These are phyloP conservation scores for Diaphora mendica DNA, from an alignment of 2,888 invertebrate genomes.

Conservation along the genomic window DNA sequence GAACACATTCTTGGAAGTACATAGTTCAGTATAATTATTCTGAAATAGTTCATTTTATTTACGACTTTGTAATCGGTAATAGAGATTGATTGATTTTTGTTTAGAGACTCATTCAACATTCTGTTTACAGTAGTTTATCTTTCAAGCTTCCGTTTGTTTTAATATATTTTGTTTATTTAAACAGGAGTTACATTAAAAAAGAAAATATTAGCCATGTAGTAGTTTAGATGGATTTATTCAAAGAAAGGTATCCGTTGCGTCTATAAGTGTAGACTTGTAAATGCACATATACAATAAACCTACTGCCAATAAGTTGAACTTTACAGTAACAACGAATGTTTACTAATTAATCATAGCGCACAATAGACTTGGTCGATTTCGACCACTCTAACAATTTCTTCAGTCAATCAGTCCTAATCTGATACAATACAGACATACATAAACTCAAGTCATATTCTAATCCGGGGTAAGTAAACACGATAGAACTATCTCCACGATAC, in stretches of 20 bases:
- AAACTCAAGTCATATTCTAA: no score
- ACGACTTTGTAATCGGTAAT: conserved; percentile 25
- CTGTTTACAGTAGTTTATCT: conserved; percentile 28
- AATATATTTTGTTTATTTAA: conserved; percentile 12
- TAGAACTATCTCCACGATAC: no score
- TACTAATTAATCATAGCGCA: not conserved
- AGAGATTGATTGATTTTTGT: conserved; percentile 28
- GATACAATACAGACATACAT: no score
- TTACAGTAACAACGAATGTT: not conserved
- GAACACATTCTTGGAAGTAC: conserved; percentile 60
- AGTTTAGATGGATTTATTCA: not conserved
- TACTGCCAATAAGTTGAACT: not conserved
- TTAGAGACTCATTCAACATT: conserved; percentile 25
- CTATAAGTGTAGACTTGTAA: not conserved
- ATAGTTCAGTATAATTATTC: conserved; percentile 32
- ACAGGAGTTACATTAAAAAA: not conserved
- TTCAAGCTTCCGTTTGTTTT: conserved; percentile 20
- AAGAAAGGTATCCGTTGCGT: no score
- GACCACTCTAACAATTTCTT: not conserved
- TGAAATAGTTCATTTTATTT: conserved; percentile 19
- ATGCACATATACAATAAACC: no score
- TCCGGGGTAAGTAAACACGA: no score
- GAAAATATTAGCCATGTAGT: conserved; percentile 1
- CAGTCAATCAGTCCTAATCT: no score
- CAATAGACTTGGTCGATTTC: no score